Evolutionary conservation across 2,113 vertebrate species (phyloP), one percentile per base, ranked within the genome.

Genomic region (Thryonomys swinderianus): DNA sequence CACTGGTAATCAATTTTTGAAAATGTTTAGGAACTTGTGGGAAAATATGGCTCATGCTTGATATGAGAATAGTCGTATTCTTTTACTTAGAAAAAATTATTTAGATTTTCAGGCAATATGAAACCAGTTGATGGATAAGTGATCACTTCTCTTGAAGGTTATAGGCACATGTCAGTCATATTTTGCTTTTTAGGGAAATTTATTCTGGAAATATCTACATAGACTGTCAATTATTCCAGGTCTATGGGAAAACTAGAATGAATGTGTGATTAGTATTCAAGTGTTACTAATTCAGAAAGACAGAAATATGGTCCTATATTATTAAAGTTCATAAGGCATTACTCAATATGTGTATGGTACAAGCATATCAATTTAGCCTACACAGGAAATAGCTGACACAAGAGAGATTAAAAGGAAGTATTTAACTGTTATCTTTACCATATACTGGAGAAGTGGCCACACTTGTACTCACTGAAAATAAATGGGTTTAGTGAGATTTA

Each of bases 251-350:
- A 57, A 34, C 69, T 71, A 3, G 42, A 92, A 82, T 83, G 55
- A n/a, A 81, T 42, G 62, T 42, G 62, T 92, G 85, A 93, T 88
- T 17, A 30, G 78, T 62, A 16, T 40, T 86, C 92, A 73, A 59
- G 66, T 88, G 40, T 95, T 81, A 81, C 79, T 97, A 94, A 92
- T 20, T 37, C 14, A 51, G 48, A 42, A 69, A 93, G 96, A 92
- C 83, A 81, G 94, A 96, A 96, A 51, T 93, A 48, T 62, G 67
- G 78, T 79, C 27, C 32, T 20, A 34, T 71, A 3, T 94, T 95
- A 84, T 79, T 69, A 88, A 81, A 82, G 61, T 92, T 94, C 88
- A 42, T 57, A 73, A 80, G 69, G 57, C 90, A 86, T 86, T 84
- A 32, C 42, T 94, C 76, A 57, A 0, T 64, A 21, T 85, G 88